A percentile compares a stretch with the other conserved stretches of the same genome.
These are phyloP conservation scores for Stenchaetothrips biformis DNA, from an alignment of 2,888 invertebrate genomes.

Conservation along the genomic window DNA sequence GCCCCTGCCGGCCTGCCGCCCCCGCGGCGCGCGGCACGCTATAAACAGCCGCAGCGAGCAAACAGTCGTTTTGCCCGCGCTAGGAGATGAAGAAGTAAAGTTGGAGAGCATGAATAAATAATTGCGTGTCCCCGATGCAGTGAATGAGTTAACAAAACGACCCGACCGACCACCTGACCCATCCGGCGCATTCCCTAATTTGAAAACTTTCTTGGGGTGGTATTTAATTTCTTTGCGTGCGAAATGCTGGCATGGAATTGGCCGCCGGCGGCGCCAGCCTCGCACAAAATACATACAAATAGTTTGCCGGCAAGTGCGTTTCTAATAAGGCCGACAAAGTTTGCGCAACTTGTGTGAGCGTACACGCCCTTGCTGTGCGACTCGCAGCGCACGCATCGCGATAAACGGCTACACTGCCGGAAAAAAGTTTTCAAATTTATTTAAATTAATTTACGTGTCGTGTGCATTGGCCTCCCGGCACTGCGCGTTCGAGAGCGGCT, in stretches of 20 bases:
- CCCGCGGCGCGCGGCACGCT: background rate
- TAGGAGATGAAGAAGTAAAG: constrained; percentile 17
- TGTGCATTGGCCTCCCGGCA: too few species aligned
- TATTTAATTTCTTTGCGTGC: background rate
- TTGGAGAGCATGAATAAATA: constrained; percentile 21
- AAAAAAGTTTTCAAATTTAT: too few species aligned
- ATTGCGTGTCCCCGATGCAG: constrained; percentile 21
- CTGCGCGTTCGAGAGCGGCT: too few species aligned
- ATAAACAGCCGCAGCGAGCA: background rate
- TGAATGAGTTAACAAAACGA: constrained; percentile 13
- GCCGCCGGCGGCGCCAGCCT: background rate
- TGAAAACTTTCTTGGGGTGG: background rate
- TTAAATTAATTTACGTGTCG: too few species aligned
- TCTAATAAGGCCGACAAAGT: too few species aligned
- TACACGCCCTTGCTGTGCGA: too few species aligned
- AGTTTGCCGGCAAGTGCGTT: too few species aligned
- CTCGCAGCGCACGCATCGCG: too few species aligned
- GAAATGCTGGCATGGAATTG: background rate
- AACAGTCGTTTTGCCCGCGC: background rate
- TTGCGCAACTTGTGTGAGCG: too few species aligned
- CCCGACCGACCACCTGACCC: background rate
- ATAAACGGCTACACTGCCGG: too few species aligned
- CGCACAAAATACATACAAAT: background rate
- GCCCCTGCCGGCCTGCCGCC: background rate
- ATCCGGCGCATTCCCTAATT: constrained; percentile 14